Conservation (phyloP, 2,113 vertebrate genomes). For the Amia ocellicauda region DNA sequence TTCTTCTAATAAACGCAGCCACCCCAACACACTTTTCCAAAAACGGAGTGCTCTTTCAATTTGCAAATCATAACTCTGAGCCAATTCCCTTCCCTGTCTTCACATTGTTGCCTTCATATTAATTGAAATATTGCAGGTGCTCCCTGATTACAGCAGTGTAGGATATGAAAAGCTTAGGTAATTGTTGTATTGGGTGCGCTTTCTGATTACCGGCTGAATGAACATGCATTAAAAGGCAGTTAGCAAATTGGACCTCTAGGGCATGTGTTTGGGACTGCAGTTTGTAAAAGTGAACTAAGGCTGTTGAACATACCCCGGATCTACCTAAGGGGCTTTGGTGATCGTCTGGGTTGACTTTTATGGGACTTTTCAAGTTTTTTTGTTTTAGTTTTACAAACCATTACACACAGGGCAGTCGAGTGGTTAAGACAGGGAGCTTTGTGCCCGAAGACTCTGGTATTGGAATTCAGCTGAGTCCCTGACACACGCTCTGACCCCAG, state of each 20-base stretch:
- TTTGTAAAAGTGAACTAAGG: neutral
- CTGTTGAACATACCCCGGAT: no score
- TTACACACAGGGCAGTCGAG: neutral
- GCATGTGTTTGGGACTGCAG: neutral
- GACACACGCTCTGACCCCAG: neutral
- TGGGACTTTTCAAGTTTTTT: neutral
- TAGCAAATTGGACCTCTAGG: no score
- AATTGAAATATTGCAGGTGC: neutral
- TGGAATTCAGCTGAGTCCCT: neutral
- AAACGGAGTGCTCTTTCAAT: neutral
- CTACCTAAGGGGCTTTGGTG: no score
- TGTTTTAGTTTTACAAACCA: no score
- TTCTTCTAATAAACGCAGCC: neutral
- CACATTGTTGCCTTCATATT: neutral
- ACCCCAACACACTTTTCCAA: neutral
- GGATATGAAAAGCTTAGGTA: neutral
- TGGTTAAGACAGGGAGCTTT: neutral
- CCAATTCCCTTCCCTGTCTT: neutral
- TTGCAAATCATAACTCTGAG: no score
- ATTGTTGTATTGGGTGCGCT: neutral
- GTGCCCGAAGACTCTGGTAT: neutral
- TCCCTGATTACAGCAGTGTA: neutral
- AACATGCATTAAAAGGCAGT: neutral
- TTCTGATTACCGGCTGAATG: neutral
- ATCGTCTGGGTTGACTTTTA: neutral